These are phyloP conservation scores for Poecilia latipinna DNA, from an alignment of 2,113 vertebrate species.

Conservation along the genomic window DNA sequence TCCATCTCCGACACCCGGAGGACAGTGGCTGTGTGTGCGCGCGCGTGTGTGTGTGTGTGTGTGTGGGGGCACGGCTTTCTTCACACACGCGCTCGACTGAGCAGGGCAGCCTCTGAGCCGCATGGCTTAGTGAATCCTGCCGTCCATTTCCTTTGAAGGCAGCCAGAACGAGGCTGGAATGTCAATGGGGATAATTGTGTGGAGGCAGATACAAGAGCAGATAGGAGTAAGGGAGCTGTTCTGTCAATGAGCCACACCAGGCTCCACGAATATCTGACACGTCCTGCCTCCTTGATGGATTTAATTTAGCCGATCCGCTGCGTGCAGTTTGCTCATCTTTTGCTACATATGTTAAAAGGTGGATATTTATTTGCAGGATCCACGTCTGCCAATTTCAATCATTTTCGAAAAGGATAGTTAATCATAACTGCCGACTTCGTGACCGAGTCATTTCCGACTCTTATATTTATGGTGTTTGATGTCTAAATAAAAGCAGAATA, in stretches of 20 bases:
- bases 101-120: constrained; percentile 56
- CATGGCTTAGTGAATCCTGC: constrained; percentile 69
- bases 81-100: constrained; percentile 46
- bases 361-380: neutral
- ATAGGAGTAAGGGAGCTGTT: constrained; percentile 62
- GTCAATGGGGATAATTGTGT: constrained; percentile 77
- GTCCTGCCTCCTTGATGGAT: constrained; percentile 58
- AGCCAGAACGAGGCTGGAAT: constrained; percentile 66
- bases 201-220: constrained; percentile 74
- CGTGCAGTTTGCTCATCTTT: constrained; percentile 27
- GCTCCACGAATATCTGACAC: constrained; percentile 65
- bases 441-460: neutral
- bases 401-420: neutral
- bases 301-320: constrained; percentile 53
- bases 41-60: constrained; percentile 16
- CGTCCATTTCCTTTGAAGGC: constrained; percentile 71
- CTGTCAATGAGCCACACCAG: constrained; percentile 65
- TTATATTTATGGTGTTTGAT: neutral
- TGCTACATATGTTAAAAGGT: constrained; percentile 18
- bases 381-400: neutral
- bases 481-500: constrained; percentile 4
- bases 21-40: constrained; percentile 29
- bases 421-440: neutral
- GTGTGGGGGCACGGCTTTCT: constrained; percentile 25
- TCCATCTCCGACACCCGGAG: constrained; percentile 61